Base-by-base conservation (phyloP, 2,797 vertebrate species). In the Chelon labrosus region DNA sequence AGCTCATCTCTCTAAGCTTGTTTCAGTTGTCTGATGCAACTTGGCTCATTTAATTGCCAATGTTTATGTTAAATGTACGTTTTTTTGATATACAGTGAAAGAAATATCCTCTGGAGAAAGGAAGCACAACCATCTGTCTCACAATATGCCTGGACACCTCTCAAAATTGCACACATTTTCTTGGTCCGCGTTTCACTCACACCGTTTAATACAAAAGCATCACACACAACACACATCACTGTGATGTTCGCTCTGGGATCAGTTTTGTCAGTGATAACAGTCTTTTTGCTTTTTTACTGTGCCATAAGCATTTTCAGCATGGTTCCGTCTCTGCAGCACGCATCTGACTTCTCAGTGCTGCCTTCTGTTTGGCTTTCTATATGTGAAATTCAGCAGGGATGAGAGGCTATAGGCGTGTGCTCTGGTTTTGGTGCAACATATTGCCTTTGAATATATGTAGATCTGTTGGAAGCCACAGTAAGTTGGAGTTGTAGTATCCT, bases 91-190 rank as follows among this genome's bases (percentile, higher is more conserved):
- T 57, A 66, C 12, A 37, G 50, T 51, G 59, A 74, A 63, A 68
- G 20, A 74, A 56, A 62, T 16, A 27, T 13, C 71, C 58, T 68
- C 46, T n/a, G 64, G 69, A 51, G 44, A 57, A 46, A 70, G 55
- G 79, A 73, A 78, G 53, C 25, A 35, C 61, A 53, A 65, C 90
- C 88, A 90, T 91, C 89, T 92, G 89, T 82, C 58, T 64, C 31
- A 44, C 85, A 88, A 76, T 88, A 85, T 87, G 87, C 46, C 75
- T 59, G 59, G 74, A 72, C 66, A 67, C 25, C 64, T 41, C 58
- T 71, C 64, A 64, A 11, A 66, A 70, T 77, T 71, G 41, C 73
- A 68, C 53, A 64, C 50, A 54, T 51, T 75, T 65, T 76, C 47
- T 61, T 35, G 5, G 60, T 70, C 10, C 25, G 64, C 58, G 60